Evolutionary conservation across 35 echinoderm and acorn worm species (phyloP).

Genomic region (Nesometra sesokonis): DNA sequence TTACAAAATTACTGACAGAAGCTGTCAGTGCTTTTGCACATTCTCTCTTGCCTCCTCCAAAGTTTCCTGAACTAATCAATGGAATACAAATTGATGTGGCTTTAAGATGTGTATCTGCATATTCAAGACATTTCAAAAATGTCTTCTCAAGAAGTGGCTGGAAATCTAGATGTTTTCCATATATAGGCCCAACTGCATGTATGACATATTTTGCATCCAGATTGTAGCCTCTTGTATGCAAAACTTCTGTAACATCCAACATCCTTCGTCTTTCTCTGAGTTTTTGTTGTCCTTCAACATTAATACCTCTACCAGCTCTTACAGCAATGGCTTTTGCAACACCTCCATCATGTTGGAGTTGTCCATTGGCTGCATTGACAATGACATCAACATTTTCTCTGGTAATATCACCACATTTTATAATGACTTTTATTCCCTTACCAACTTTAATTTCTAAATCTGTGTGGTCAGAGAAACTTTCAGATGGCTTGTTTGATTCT

Average conservation of each 20-base stretch:
- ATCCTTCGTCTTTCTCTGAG: background rate
- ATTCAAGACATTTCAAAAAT: background rate
- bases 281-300: background rate
- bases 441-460: too few relatives aligned
- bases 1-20: background rate
- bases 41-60: background rate
- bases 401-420: background rate
- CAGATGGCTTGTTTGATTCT: too few relatives aligned
- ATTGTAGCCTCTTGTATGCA: background rate
- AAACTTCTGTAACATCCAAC: background rate
- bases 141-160: background rate
- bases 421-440: background rate
- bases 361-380: background rate
- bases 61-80: background rate
- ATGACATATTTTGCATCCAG: background rate
- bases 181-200: conserved; percentile 2
- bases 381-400: background rate
- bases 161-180: background rate
- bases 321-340: background rate
- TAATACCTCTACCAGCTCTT: background rate
- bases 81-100: background rate
- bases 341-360: background rate
- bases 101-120: background rate
- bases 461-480: too few relatives aligned
- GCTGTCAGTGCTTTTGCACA: background rate